These are phyloP conservation scores for Zaprionus lachaisei DNA, from an alignment of 1,140 invertebrate genomes.

Conservation along the genomic window DNA sequence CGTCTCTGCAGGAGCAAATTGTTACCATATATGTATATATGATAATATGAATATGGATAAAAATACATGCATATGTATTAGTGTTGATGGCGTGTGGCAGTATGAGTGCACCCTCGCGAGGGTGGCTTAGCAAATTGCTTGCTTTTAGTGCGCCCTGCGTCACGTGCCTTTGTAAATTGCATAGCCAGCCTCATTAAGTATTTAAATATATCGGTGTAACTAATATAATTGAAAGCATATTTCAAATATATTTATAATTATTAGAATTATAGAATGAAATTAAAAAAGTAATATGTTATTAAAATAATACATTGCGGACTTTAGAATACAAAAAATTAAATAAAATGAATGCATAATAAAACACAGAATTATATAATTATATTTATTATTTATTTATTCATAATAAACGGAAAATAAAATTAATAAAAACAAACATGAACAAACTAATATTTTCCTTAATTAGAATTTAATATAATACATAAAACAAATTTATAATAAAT, in stretches of 20 bases:
- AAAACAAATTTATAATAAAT: too few species aligned
- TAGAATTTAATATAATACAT: too few species aligned
- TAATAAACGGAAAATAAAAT: too few species aligned
- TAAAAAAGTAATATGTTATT: neutral
- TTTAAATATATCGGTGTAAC: conserved; percentile 26
- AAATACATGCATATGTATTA: neutral
- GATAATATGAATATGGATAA: neutral
- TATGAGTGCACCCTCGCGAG: conserved; percentile 6
- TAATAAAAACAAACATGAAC: too few species aligned
- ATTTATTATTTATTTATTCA: too few species aligned
- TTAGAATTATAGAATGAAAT: neutral
- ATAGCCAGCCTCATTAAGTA: conserved; percentile 56
- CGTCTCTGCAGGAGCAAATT: conserved; percentile 12
- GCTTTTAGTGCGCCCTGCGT: conserved; percentile 65
- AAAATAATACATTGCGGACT: too few species aligned
- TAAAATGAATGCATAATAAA: too few species aligned
- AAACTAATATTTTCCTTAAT: too few species aligned
- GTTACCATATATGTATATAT: conserved; percentile 15
- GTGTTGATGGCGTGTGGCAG: neutral
- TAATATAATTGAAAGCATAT: neutral
- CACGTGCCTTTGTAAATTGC: conserved; percentile 62
- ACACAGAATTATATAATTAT: too few species aligned
- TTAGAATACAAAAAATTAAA: too few species aligned
- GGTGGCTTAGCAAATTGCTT: conserved; percentile 59
- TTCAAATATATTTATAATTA: neutral